Base-by-base conservation (phyloP, 2,888 invertebrate species). In the Hyles lineata region DNA sequence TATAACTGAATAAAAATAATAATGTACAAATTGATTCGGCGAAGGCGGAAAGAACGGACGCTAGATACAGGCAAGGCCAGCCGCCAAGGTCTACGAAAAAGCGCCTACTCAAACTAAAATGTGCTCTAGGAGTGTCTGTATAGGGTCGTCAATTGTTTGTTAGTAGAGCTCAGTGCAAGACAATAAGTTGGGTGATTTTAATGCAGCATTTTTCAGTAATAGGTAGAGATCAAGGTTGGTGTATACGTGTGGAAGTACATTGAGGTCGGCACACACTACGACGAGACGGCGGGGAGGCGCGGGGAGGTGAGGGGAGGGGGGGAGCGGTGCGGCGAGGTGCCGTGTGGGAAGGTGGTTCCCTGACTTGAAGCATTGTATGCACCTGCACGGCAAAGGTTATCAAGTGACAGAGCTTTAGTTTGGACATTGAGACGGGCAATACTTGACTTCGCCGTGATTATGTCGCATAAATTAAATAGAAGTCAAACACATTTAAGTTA, bases 41-140 rank as follows among this genome's bases (percentile, higher is more conserved):
- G 90, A 92, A 94, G 93, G 93, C 94, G 94, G 94, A 94, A 94
- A 93, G 93, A 94, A 88, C 91, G 92, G 90, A 86, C 91, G 91
- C 89, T 89, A 91, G 92, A 92, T 91, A 91, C 89, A 88, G 81
- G 84, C 94, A 92, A 94, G 94, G 94, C 92, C 92, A 92, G 76
- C 75, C 87, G 77, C 85, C 93, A 93, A 94, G 94, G 94, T 92
- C 88, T 80, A 83, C 85, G 79, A 80, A 85, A 85, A 85, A 76
- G 72, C 77, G 75, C 80, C 78, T 82, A 55, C 23, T 8, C 52
- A 23, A 29, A 60, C 52, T 32, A 70, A 70, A 52, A 35, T 25
- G 32, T 9, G 23, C 73, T 62, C 55, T 73, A 58, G 21, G 23
- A 19, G 23, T 73, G 8, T 70, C 25, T 6, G 0, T 5, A 67